These are phyloP conservation scores for Lichenostomus cassidix DNA, from an alignment of 2,113 vertebrate genomes.

Conservation along the genomic window DNA sequence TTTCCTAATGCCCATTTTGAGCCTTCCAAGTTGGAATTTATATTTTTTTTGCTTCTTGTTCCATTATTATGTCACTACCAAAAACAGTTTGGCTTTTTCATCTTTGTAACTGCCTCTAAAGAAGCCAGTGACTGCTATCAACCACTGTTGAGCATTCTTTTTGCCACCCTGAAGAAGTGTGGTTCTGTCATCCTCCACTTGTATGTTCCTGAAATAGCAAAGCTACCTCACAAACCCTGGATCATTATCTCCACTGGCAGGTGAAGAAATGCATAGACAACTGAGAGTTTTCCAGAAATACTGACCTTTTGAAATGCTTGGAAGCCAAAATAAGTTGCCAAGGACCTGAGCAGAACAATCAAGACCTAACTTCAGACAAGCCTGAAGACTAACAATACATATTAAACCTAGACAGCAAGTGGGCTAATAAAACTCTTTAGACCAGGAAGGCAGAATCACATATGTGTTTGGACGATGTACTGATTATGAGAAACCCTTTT, in stretches of 20 bases:
- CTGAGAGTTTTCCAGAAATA: not conserved
- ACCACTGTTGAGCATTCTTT: not conserved
- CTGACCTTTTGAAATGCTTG: not conserved
- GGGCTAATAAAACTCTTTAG: not conserved
- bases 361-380: not conserved
- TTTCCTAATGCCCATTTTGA: not conserved
- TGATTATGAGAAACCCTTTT: not conserved
- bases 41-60: not conserved
- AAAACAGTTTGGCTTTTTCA: not conserved
- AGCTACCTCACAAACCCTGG: not conserved
- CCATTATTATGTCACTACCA: not conserved
- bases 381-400: not conserved
- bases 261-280: not conserved
- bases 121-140: not conserved
- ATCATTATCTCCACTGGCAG: not conserved
- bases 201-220: not conserved
- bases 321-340: not conserved
- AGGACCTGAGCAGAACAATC: not conserved
- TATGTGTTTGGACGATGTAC: not conserved
- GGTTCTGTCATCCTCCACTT: not conserved
- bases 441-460: not conserved
- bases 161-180: not conserved
- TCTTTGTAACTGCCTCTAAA: not conserved
- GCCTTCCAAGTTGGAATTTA: not conserved
- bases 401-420: not conserved